Evolutionary conservation across 2,113 vertebrate species (phyloP).

Genomic region (Pavo muticus): DNA sequence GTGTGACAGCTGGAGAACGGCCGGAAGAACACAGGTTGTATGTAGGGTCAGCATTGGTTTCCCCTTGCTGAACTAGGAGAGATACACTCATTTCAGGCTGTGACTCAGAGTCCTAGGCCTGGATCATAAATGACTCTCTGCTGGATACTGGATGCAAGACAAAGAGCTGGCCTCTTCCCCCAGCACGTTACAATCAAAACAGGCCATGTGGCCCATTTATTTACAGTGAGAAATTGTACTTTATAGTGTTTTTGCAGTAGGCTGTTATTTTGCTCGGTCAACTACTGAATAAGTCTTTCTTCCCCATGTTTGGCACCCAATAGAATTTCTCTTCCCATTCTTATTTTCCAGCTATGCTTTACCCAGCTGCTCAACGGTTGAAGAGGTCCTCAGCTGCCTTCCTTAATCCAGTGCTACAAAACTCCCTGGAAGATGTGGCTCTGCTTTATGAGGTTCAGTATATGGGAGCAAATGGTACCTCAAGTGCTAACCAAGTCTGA

Average conservation of each 20-base stretch:
- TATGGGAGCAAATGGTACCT: neutral
- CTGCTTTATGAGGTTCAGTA: constrained; percentile 91
- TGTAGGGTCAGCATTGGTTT: neutral
- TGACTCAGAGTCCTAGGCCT: neutral
- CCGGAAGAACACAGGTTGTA: neutral
- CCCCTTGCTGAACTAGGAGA: neutral
- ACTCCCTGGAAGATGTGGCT: constrained; percentile 84
- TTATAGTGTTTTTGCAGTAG: neutral
- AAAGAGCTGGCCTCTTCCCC: neutral
- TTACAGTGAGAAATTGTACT: neutral
- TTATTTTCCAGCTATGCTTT: constrained; percentile 80
- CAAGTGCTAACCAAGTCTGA: neutral
- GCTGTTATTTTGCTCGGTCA: neutral
- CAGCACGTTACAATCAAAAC: neutral
- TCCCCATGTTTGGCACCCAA: neutral
- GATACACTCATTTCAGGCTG: neutral
- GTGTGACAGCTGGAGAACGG: neutral
- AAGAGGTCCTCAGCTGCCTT: constrained; percentile 81
- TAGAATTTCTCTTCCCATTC: neutral
- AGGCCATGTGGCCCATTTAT: neutral
- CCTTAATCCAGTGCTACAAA: constrained; percentile 88
- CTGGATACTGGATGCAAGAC: neutral
- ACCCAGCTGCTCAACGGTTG: constrained; percentile 85
- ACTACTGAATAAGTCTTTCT: neutral
- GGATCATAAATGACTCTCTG: neutral